Evolutionary conservation across 1,140 invertebrate genomes (phyloP).

Genomic region (Colletes latitarsis): DNA sequence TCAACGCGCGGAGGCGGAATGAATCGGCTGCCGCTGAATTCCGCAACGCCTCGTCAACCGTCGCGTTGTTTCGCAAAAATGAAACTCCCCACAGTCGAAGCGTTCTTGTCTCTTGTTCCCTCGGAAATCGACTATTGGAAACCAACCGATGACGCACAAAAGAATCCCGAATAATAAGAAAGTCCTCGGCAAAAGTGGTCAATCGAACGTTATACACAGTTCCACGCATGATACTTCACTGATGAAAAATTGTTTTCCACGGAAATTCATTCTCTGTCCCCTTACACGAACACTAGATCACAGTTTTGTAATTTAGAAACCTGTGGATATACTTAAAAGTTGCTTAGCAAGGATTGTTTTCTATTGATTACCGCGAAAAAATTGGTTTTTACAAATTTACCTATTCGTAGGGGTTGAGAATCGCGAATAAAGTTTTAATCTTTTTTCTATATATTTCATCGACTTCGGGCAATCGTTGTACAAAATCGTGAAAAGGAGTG

Average conservation of each 20-base stretch:
- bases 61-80: neutral
- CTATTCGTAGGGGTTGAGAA: too few species aligned
- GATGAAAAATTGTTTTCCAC: neutral
- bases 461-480: neutral
- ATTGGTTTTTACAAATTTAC: too few species aligned
- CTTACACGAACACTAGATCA: neutral
- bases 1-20: neutral
- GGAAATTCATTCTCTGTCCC: too few species aligned
- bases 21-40: neutral
- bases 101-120: neutral
- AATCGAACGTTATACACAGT: neutral
- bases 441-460: too few species aligned
- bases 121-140: neutral
- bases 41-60: conserved; percentile 5
- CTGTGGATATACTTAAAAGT: too few species aligned
- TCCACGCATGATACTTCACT: neutral
- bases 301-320: neutral
- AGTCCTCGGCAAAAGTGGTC: neutral
- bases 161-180: conserved; percentile 2
- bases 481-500: neutral
- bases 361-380: too few species aligned
- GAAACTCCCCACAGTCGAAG: neutral
- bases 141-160: neutral
- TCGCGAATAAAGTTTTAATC: too few species aligned
- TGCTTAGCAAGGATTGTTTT: too few species aligned